Evolutionary conservation across 2,888 invertebrate species (phyloP), one percentile per base, ranked within the genome.

Genomic region (Lapara coniferarum): DNA sequence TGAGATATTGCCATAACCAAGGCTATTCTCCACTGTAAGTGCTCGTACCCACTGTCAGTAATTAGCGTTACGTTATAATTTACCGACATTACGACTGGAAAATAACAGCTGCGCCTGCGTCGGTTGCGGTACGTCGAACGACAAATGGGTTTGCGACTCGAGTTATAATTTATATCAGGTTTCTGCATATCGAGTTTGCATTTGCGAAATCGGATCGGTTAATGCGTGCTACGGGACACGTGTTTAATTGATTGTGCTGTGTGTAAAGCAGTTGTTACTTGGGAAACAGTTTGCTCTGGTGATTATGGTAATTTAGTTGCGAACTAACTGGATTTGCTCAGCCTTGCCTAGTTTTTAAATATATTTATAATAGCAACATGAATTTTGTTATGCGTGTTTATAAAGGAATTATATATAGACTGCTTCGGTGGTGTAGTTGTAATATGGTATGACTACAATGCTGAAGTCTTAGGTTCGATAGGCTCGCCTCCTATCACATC

Each of bases 81-180:
- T 90, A 82, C 88, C 74, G 83, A 81, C 84, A 92, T 92, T 92
- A 91, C 81, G 78, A 74, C 78, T 79, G 74, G 85, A 83, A 90
- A 92, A 92, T 92, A 89, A 90, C 89, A 91, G 89, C 85, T 83
- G 85, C 84, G 88, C 82, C 78, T 74, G 85, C 85, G 88, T 87
- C 83, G 80, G 83, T 85, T 83, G 81, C 82, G 79, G 79, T 79
- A 85, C 82, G 85, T 83, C 86, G 86, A 83, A 91, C 89, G 90
- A 91, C 91, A 90, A 90, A 88, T 86, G 85, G 81, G 83, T 78
- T 80, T 78, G 75, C 82, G 82, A 81, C 81, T 78, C 75, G 85
- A 86, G 82, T 85, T 86, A 89, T 89, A 88, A 89, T 86, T 85
- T 80, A 82, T 83, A 86, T 89, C 90, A 78, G 80, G 87, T 90